Conservation (phyloP, 2,113 vertebrate species). For the Psittacus erithacus region DNA sequence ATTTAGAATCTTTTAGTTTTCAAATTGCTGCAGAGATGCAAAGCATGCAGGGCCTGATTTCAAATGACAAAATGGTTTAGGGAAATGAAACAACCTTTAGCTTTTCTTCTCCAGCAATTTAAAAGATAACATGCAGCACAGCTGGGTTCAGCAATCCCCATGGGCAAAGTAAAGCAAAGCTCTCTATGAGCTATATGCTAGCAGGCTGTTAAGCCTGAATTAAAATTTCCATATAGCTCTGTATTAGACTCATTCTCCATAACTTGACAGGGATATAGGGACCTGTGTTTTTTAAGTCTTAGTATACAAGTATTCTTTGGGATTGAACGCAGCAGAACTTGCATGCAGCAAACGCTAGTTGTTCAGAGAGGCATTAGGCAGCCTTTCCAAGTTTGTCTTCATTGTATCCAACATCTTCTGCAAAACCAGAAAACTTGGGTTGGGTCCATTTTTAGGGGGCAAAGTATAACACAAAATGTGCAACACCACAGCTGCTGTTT, state of each 20-base stretch:
- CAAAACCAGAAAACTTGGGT: not conserved
- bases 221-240: not conserved
- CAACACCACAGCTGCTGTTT: not conserved
- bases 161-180: not conserved
- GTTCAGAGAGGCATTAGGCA: not conserved
- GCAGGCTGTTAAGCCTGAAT: not conserved
- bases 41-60: not conserved
- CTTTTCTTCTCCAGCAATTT: not conserved
- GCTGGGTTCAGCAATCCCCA: not conserved
- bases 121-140: not conserved
- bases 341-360: not conserved
- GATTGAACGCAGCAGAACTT: rapidly evolving
- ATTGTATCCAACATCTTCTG: not conserved
- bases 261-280: not conserved
- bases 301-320: not conserved
- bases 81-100: not conserved
- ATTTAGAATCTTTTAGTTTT: not conserved
- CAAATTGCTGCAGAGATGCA: not conserved
- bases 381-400: not conserved
- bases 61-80: not conserved
- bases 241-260: not conserved
- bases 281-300: not conserved
- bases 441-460: not conserved
- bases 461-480: not conserved
- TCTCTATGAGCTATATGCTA: not conserved